Base-by-base conservation (phyloP, 2,797 vertebrate genomes). In the Heliangelus exortis region DNA sequence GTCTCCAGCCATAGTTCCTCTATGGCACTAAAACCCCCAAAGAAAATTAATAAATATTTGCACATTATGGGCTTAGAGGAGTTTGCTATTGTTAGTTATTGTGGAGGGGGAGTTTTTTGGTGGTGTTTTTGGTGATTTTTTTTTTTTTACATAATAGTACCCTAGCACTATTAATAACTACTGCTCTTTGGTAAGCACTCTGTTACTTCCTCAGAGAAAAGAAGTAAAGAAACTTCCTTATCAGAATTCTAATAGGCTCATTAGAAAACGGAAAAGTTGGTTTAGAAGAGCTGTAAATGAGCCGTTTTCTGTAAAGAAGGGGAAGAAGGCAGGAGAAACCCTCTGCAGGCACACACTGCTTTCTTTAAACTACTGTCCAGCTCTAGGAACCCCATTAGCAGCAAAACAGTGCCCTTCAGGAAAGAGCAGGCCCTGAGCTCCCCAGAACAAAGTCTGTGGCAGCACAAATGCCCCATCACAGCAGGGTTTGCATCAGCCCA, bases 41-140 rank as follows among this genome's bases (percentile, higher is more conserved):
- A 63, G 10, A 23, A 76, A 84, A 89, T 29, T 31, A 61, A 14
- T 21, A 78, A 17, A 4, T 28, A 34, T 59, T 43, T 39, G 20
- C 12, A 47, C n/a, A n/a, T 14, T 15, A 13, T 34, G 34, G 34
- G 5, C 63, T 72, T 77, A 29, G 31, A 71, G 48, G 22, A 43
- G 9, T 41, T 66, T 54, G 31, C 10, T 36, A 6, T 10, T 50
- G 3, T 61, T 84, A 86, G 5, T 50, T 69, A 57, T 0, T 29
- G 4, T 5, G 17, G 8, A 1, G 5, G 5, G 9, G 7, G 18
- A 12, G 6, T 1, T 6, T 81, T 51, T 54, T 22, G 9, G 5
- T 36, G 45, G 23, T 41, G 20, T 26, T 47, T 69, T 82, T 55
- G 39, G 39, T 41, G 39, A 15, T 41, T 76, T 50, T 6, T 51